Evolutionary conservation across 2,113 vertebrate genomes (phyloP).

Genomic region (Semnornis frantzii): DNA sequence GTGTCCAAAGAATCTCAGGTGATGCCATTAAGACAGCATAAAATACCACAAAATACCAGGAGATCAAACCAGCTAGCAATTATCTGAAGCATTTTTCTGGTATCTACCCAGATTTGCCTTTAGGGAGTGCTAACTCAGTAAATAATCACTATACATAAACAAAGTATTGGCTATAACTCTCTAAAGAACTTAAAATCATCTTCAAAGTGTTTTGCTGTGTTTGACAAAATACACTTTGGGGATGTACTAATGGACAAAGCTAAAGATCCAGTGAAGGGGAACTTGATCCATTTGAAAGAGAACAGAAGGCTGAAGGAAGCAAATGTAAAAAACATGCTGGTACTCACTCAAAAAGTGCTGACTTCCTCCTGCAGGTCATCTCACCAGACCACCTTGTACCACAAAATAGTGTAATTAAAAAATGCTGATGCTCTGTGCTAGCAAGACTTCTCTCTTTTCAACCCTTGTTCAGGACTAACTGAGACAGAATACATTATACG

Average conservation of each 20-base stretch:
- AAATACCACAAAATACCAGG: constrained; percentile 71
- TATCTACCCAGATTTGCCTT: constrained; percentile 72
- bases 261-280: constrained; percentile 65
- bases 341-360: constrained; percentile 71
- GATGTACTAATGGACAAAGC: constrained; percentile 72
- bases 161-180: constrained; percentile 69
- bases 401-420: constrained; percentile 64
- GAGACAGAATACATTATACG: background rate
- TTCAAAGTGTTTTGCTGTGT: constrained; percentile 73
- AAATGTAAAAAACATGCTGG: constrained; percentile 57
- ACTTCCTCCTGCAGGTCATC: constrained; percentile 66
- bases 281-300: constrained; percentile 69
- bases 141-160: constrained; percentile 74
- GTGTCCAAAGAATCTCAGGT: constrained; percentile 50
- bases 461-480: background rate
- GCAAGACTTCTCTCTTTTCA: constrained; percentile 43
- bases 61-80: constrained; percentile 73
- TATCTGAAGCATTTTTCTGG: constrained; percentile 72
- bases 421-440: constrained; percentile 45
- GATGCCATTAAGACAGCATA: constrained; percentile 67
- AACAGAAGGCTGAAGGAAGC: constrained; percentile 48
- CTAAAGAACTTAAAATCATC: constrained; percentile 58
- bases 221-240: constrained; percentile 75
- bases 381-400: constrained; percentile 2
- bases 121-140: constrained; percentile 75